phyloP scores from a whole-genome alignment of 2,797 vertebrate genomes.

The Sebastes iracundus region DNA sequence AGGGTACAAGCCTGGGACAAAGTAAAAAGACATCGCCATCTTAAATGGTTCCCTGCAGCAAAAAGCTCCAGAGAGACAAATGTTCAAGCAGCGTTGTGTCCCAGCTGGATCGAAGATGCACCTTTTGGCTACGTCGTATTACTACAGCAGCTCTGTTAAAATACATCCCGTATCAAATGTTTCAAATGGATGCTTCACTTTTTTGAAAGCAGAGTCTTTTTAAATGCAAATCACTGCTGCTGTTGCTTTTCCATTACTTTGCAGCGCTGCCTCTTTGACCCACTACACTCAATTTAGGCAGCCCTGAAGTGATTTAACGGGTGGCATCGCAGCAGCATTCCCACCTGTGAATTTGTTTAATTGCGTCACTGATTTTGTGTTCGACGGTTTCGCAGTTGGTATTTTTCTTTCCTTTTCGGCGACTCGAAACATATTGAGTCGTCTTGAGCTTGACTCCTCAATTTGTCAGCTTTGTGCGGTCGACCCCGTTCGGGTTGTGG shows the following conservation, averaged over 20 bases:
- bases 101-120: constrained; percentile 43
- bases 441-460: constrained; percentile 57
- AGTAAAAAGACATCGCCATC: constrained; percentile 49
- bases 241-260: constrained; percentile 49
- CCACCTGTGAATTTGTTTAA: constrained; percentile 49
- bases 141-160: constrained; percentile 42
- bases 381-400: constrained; percentile 4
- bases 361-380: constrained; percentile 39
- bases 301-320: constrained; percentile 28
- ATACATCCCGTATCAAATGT: constrained; percentile 43
- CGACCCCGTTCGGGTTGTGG: constrained; percentile 74
- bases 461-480: constrained; percentile 71
- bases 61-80: constrained; percentile 62
- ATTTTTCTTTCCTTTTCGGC: not conserved
- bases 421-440: constrained; percentile 45
- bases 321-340: constrained; percentile 6
- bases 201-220: constrained; percentile 52
- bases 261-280: constrained; percentile 36
- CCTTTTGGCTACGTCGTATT: constrained; percentile 57
- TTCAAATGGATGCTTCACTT: constrained; percentile 41
- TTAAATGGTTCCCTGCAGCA: constrained; percentile 63
- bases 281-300: constrained; percentile 32
- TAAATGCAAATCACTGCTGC: constrained; percentile 64
- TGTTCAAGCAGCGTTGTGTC: constrained; percentile 52
- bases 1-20: constrained; percentile 40